Conservation (phyloP, 2,797 vertebrate species). For the Uromys caudimaculatus region DNA sequence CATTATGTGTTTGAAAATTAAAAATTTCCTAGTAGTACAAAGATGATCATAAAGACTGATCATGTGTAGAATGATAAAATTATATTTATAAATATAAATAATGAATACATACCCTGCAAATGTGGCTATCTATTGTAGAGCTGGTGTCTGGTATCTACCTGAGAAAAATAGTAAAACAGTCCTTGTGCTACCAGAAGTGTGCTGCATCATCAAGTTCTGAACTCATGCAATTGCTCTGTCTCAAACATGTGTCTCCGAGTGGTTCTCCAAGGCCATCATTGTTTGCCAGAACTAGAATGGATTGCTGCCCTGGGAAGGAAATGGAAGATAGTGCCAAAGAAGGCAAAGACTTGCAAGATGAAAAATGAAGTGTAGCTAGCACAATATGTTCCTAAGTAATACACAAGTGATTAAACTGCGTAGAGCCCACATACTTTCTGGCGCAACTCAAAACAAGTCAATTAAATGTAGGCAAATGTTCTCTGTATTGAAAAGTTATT, state of each 20-base stretch:
- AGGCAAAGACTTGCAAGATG: neutral
- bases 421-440: slow-evolving; percentile 61
- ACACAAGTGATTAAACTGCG: slow-evolving; percentile 64
- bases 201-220: slow-evolving; percentile 31
- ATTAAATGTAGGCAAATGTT: slow-evolving; percentile 58
- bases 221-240: neutral
- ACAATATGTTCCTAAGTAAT: slow-evolving; percentile 61
- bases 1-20: slow-evolving; percentile 15
- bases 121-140: slow-evolving; percentile 59
- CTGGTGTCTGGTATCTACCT: slow-evolving; percentile 49
- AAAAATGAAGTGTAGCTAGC: slow-evolving; percentile 36
- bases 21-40: neutral
- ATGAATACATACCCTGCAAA: slow-evolving; percentile 45
- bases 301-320: slow-evolving; percentile 23
- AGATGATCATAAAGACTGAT: neutral
- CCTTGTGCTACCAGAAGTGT: slow-evolving; percentile 17
- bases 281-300: neutral
- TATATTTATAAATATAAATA: slow-evolving; percentile 52
- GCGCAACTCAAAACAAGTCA: slow-evolving; percentile 58
- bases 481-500: slow-evolving; percentile 62
- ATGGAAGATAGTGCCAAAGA: neutral
- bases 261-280: neutral
- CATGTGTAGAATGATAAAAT: neutral
- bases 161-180: slow-evolving; percentile 45
- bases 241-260: neutral